Evolutionary conservation across 1,140 invertebrate genomes (phyloP).

Genomic region (Trachymyrmex septentrionalis): DNA sequence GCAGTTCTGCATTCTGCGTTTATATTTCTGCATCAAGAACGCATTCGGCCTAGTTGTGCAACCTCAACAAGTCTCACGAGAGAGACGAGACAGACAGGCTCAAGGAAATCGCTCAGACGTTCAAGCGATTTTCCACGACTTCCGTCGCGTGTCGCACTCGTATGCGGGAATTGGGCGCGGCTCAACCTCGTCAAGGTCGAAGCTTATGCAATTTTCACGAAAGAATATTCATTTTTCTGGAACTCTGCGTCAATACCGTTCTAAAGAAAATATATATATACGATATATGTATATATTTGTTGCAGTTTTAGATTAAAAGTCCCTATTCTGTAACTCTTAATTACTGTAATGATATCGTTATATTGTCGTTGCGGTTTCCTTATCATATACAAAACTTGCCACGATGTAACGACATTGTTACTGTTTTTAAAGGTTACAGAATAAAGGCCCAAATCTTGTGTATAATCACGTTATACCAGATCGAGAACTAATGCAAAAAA

Average conservation of each 20-base stretch:
- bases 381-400: too few relatives aligned
- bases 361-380: too few relatives aligned
- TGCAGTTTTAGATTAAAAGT: background rate
- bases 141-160: conserved; percentile 7
- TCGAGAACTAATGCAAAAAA: too few relatives aligned
- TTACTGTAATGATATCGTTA: too few relatives aligned
- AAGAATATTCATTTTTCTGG: conserved; percentile 6
- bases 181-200: conserved; percentile 47
- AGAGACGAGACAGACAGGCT: conserved; percentile 18
- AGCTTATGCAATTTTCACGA: conserved; percentile 33
- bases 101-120: conserved; percentile 44
- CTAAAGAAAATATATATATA: background rate
- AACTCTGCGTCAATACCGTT: background rate
- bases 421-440: too few relatives aligned
- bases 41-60: conserved; percentile 29
- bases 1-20: conserved; percentile 35
- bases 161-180: conserved; percentile 48
- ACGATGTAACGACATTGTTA: too few relatives aligned
- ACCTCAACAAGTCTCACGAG: conserved; percentile 13
- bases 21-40: conserved; percentile 47
- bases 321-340: too few relatives aligned
- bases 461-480: too few relatives aligned
- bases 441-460: too few relatives aligned
- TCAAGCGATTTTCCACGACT: conserved; percentile 36
- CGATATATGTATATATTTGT: background rate